A percentile compares a stretch with the other conserved stretches of the same genome.
phyloP scores from a whole-genome alignment of 2,888 invertebrate genomes.

The Aelia acuminata region DNA sequence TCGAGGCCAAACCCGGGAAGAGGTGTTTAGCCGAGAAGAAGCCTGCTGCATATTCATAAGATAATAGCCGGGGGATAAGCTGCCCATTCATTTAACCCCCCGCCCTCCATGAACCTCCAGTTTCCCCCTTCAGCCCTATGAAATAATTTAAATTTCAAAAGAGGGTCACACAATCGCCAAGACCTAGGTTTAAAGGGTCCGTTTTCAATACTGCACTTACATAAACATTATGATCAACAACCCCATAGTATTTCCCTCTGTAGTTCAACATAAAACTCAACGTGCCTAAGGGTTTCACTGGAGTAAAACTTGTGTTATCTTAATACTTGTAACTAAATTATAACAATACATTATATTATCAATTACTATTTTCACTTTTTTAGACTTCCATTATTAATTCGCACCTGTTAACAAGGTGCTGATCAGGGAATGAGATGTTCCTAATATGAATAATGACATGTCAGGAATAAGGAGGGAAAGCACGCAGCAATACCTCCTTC shows the following conservation, averaged over 20 bases:
- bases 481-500: too few relatives aligned
- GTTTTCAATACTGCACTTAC: not conserved
- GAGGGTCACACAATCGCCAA: not conserved
- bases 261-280: too few relatives aligned
- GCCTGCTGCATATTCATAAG: constrained; percentile 10
- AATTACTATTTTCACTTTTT: too few relatives aligned
- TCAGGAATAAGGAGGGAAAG: too few relatives aligned
- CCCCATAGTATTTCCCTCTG: not conserved
- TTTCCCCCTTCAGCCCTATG: not conserved
- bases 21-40: constrained; percentile 20
- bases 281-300: too few relatives aligned
- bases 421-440: too few relatives aligned
- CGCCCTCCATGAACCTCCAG: not conserved
- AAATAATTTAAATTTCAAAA: constrained; percentile 27
- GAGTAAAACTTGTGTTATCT: too few relatives aligned
- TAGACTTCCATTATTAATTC: too few relatives aligned
- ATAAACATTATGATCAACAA: not conserved
- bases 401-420: too few relatives aligned
- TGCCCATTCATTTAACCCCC: not conserved
- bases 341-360: too few relatives aligned
- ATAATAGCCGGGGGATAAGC: not conserved
- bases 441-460: too few relatives aligned
- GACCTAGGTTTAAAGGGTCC: not conserved
- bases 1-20: not conserved
- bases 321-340: too few relatives aligned